phyloP scores from a whole-genome alignment of 2,113 vertebrate genomes.

The Myotis brandtii region DNA sequence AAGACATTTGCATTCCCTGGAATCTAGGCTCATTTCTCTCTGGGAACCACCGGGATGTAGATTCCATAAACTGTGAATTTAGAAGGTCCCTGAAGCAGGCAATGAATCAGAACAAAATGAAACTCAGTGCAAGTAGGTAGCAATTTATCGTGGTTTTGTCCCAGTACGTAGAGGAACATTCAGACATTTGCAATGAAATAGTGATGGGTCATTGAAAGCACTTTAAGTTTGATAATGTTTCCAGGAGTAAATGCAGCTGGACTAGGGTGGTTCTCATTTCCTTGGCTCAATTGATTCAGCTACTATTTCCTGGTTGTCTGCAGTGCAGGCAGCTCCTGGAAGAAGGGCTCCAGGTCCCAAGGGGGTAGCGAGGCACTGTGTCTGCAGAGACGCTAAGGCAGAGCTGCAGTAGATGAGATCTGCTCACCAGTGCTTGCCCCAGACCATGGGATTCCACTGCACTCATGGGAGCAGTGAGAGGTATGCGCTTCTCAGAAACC shows the following conservation, averaged over 20 bases:
- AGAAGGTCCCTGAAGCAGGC: constrained; percentile 49
- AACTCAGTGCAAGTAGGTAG: constrained; percentile 33
- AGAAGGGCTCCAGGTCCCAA: background rate
- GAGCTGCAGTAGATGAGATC: background rate
- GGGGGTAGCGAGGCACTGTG: background rate
- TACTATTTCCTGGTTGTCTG: background rate
- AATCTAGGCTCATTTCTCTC: constrained; percentile 72
- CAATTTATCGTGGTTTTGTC: constrained; percentile 51
- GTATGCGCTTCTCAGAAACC: background rate
- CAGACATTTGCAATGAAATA: constrained; percentile 23
- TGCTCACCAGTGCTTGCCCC: background rate
- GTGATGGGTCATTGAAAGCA: background rate
- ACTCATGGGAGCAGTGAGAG: background rate
- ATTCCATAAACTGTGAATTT: constrained; percentile 70
- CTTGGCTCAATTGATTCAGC: background rate
- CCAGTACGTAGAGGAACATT: background rate
- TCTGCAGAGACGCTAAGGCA: background rate
- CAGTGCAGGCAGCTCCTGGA: background rate
- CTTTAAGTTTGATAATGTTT: background rate
- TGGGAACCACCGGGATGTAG: constrained; percentile 71
- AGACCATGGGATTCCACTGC: background rate
- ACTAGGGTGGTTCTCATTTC: constrained; percentile 5
- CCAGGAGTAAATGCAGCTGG: background rate
- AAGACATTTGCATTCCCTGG: constrained; percentile 62
- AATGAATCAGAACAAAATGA: constrained; percentile 71